phyloP scores from a whole-genome alignment of 2,888 invertebrate genomes.

The Dryomyza anilis region DNA sequence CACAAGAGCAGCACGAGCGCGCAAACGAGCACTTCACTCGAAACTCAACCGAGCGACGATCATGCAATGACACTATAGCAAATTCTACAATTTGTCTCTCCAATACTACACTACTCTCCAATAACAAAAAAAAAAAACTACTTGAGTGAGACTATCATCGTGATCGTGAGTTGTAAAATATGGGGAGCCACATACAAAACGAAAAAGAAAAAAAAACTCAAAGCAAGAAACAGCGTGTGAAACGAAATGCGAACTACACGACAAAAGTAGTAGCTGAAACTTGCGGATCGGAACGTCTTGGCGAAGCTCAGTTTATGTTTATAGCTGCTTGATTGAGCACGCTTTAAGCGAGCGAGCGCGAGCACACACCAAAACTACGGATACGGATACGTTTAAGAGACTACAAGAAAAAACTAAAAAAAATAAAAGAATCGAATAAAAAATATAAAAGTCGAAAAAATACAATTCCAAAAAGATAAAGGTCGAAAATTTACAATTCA shows the following conservation, averaged over 20 bases:
- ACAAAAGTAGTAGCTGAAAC: conserved; percentile 11
- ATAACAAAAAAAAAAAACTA: neutral
- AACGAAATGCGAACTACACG: neutral
- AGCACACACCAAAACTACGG: neutral
- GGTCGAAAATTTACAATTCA: no score
- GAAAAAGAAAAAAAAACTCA: neutral
- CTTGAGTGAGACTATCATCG: neutral
- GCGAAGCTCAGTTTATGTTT: conserved; percentile 23
- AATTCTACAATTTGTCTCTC: neutral
- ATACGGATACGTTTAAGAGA: neutral
- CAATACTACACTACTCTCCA: neutral
- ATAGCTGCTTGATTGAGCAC: conserved; percentile 23
- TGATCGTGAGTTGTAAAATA: no score
- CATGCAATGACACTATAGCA: no score
- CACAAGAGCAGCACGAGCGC: neutral
- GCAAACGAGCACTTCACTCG: neutral
- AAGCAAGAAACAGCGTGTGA: neutral
- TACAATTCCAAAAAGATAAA: neutral
- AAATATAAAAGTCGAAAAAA: no score
- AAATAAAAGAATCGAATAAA: no score
- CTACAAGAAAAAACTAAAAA: neutral
- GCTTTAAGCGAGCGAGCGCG: conserved; percentile 2
- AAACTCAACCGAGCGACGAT: neutral
- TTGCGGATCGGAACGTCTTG: conserved; percentile 12
- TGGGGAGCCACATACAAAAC: no score